phyloP scores from a whole-genome alignment of 1,140 invertebrate genomes.

The Forficula auricularia region DNA sequence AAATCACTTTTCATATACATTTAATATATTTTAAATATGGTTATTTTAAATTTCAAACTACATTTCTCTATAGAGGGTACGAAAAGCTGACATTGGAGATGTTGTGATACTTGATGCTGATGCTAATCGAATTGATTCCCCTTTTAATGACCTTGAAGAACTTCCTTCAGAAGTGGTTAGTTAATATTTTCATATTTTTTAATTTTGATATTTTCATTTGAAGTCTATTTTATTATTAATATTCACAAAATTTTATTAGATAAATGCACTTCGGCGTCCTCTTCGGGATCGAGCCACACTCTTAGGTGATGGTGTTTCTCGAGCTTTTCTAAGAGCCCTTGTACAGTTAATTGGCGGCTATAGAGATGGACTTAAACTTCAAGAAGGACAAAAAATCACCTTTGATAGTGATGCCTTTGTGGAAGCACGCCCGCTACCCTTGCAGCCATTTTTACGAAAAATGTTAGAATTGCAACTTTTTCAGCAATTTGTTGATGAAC shows the following conservation, averaged over 20 bases:
- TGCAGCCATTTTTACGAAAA: conserved; percentile 75
- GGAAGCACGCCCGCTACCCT: conserved; percentile 53
- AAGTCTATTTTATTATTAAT: no score
- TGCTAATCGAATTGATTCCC: conserved; percentile 61
- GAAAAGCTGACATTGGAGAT: conserved; percentile 65
- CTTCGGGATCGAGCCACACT: conserved; percentile 47
- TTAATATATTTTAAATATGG: no score
- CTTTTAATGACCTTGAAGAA: conserved; percentile 72
- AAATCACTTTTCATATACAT: no score
- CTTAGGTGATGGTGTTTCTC: conserved; percentile 74
- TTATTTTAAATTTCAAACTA: no score
- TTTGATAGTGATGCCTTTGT: conserved; percentile 76
- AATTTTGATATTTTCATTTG: neutral
- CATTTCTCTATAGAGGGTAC: no score
- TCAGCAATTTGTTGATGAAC: conserved; percentile 87
- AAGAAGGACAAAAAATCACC: conserved; percentile 62
- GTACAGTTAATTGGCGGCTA: conserved; percentile 88
- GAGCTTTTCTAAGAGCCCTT: conserved; percentile 73
- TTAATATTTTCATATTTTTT: conserved; percentile 17
- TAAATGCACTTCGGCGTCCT: conserved; percentile 46
- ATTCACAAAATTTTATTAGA: conserved; percentile 25
- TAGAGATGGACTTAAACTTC: conserved; percentile 69
- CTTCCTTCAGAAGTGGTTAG: conserved; percentile 66
- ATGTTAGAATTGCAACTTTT: conserved; percentile 90
- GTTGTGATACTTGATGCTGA: conserved; percentile 84